Evolutionary conservation across 2,113 vertebrate genomes (phyloP).

Genomic region (Hassar affinis): DNA sequence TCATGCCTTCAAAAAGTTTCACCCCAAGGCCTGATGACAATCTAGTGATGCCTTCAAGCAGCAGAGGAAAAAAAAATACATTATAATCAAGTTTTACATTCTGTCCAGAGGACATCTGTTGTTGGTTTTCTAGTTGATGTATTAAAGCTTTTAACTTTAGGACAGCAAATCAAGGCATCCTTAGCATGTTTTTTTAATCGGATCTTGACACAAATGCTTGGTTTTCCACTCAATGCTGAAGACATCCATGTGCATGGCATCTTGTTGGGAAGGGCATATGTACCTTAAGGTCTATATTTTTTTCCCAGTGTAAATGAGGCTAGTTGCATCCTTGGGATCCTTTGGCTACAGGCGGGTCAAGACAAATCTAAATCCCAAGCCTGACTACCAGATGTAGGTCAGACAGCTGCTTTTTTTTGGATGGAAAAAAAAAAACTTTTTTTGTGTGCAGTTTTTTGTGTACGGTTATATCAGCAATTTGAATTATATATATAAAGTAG

Average conservation of each 20-base stretch:
- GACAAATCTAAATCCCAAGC: constrained; percentile 1
- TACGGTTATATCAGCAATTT: no score
- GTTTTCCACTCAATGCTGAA: not conserved
- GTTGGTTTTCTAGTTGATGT: not conserved
- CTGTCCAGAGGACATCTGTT: not conserved
- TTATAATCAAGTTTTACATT: not conserved
- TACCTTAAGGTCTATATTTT: not conserved
- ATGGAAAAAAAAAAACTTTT: no score
- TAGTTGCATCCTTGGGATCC: not conserved
- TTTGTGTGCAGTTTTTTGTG: not conserved
- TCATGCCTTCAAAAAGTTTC: constrained; percentile 49
- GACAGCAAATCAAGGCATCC: not conserved
- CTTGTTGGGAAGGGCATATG: not conserved
- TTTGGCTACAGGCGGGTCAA: constrained; percentile 2
- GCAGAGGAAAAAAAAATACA: not conserved
- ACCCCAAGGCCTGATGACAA: constrained; percentile 40
- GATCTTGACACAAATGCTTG: not conserved
- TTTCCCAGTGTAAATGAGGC: not conserved
- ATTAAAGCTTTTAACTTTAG: not conserved
- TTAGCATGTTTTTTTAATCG: not conserved
- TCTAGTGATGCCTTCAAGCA: not conserved
- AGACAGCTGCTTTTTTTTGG: constrained; percentile 4
- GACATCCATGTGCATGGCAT: not conserved
- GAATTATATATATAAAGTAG: no score
- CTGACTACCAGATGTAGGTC: not conserved